phyloP scores from a whole-genome alignment of 2,888 invertebrate species.

The Dyspetes luteomarginatus region DNA sequence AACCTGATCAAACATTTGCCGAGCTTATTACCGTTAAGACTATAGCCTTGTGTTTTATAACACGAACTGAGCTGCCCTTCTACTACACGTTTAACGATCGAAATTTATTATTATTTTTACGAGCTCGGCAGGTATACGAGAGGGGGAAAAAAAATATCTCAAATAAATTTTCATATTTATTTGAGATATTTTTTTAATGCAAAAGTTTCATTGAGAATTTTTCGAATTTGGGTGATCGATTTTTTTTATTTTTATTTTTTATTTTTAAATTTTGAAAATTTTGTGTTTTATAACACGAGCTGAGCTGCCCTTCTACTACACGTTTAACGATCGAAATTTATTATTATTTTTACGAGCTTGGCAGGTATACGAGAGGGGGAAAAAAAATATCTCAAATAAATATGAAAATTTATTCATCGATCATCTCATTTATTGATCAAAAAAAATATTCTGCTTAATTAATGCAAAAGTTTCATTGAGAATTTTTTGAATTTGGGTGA shows the following conservation, averaged over 20 bases:
- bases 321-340: conserved; percentile 20
- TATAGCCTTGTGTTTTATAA: conserved; percentile 35
- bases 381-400: background rate
- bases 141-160: background rate
- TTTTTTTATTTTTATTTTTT: too few relatives aligned
- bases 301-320: background rate
- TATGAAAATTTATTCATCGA: background rate
- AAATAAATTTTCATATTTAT: background rate
- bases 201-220: background rate
- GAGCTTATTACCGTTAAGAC: conserved; percentile 53
- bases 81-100: background rate
- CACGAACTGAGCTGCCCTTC: conserved; percentile 31
- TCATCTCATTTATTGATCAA: too few relatives aligned
- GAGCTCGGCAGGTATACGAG: conserved; percentile 16
- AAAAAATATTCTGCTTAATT: conserved; percentile 16
- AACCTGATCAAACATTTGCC: conserved; percentile 76
- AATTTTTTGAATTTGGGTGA: conserved; percentile 8
- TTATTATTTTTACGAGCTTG: conserved; percentile 62
- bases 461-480: background rate
- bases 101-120: conserved; percentile 43
- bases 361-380: background rate
- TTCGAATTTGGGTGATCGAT: conserved; percentile 21
- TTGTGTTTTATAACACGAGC: conserved; percentile 46
- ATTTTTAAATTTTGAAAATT: too few relatives aligned
- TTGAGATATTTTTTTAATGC: conserved; percentile 14